Conservation (phyloP, 2,113 vertebrate species). For the Megaceryle maxima region DNA sequence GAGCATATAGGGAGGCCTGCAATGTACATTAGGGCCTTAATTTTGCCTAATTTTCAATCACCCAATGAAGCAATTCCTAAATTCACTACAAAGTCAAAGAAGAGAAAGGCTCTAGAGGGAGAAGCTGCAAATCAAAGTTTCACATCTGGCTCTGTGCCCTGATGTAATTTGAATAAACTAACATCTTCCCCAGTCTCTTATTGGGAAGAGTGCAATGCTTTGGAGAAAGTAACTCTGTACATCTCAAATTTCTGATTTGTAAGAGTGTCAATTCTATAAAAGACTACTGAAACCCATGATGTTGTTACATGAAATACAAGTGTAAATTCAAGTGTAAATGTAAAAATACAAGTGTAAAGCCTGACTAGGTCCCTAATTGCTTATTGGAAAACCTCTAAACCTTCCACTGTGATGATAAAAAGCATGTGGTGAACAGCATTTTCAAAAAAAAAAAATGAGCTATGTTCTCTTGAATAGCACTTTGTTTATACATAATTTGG, state of each 20-base stretch:
- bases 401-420: neutral
- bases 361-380: neutral
- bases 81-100: neutral
- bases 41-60: neutral
- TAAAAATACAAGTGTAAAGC: neutral
- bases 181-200: neutral
- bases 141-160: neutral
- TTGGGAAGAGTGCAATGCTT: neutral
- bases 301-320: neutral
- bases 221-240: neutral
- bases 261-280: neutral
- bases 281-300: neutral
- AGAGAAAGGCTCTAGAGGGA: neutral
- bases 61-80: neutral
- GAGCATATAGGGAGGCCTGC: neutral
- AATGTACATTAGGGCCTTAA: neutral
- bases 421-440: neutral
- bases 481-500: neutral
- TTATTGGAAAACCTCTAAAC: constrained; percentile 8
- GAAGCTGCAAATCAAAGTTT: neutral
- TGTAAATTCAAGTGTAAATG: neutral
- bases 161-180: neutral
- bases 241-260: neutral
- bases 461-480: neutral
- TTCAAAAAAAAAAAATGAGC: neutral